phyloP scores from a whole-genome alignment of 2,797 vertebrate genomes.

The Triplophysa bombifrons region DNA sequence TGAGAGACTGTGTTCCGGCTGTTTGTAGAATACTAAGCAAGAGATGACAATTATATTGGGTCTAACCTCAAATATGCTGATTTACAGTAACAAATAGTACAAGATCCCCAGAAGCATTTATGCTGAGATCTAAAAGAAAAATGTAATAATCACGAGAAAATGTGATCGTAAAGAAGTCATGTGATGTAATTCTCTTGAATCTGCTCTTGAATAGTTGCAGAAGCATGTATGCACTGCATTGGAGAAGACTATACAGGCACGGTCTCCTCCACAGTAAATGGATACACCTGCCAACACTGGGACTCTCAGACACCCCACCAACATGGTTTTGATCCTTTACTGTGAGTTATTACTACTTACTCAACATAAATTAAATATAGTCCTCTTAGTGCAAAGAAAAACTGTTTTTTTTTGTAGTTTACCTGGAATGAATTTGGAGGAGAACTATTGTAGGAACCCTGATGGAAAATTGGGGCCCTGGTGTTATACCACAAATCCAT shows the following conservation, averaged over 20 bases:
- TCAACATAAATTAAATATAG: slow-evolving; percentile 11
- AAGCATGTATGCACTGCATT: slow-evolving; percentile 91
- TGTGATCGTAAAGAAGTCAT: too few relatives aligned
- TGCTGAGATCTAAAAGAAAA: too few relatives aligned
- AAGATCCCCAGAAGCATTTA: too few relatives aligned
- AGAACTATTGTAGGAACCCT: slow-evolving; percentile 94
- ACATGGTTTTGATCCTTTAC: slow-evolving; percentile 87
- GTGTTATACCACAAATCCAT: slow-evolving; percentile 86
- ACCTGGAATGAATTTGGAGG: slow-evolving; percentile 87
- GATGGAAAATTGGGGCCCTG: slow-evolving; percentile 90
- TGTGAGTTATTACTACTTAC: slow-evolving; percentile 70
- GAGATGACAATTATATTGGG: too few relatives aligned
- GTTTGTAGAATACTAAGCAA: too few relatives aligned
- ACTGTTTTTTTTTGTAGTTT: slow-evolving; percentile 71
- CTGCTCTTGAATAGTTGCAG: slow-evolving; percentile 64
- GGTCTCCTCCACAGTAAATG: slow-evolving; percentile 77
- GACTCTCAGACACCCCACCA: slow-evolving; percentile 85
- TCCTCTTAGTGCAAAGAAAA: not conserved
- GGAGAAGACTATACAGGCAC: slow-evolving; percentile 91
- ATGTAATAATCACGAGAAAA: too few relatives aligned
- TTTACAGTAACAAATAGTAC: too few relatives aligned
- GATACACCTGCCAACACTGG: slow-evolving; percentile 87
- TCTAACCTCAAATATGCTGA: too few relatives aligned
- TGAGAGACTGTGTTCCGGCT: too few relatives aligned
- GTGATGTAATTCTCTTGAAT: too few relatives aligned